Base-by-base conservation (phyloP, 2,797 vertebrate genomes). In the Brachymystax lenok region DNA sequence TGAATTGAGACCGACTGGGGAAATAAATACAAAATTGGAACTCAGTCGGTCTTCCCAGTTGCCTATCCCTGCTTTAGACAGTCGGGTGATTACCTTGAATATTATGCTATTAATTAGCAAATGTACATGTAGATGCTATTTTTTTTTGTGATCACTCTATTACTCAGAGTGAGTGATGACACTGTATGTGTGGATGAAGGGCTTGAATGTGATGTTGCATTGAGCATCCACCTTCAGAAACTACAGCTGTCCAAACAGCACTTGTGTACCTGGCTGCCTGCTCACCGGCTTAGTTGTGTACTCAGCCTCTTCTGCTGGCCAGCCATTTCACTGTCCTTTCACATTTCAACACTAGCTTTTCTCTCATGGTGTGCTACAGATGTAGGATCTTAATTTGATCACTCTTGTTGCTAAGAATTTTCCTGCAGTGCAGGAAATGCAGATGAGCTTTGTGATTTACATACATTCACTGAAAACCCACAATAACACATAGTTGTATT, bases 241-340 rank as follows among this genome's bases (percentile, higher is more conserved):
- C 75, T 90, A 89, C 97, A 98, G 97, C 97, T 98, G 97, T 96
- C 95, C 95, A 98, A 98, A 98, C 94, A 90, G 90, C 82, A 86
- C 90, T 92, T 95, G 93, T 93, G 92, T 93, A 95, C 94, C 96
- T 94, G 93, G 82, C 85, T 88, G 74, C 93, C 92, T 70, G 92
- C 83, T 90, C 89, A 86, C 84, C 84, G 90, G 91, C 91, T 93
- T 88, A 87, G 90, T 92, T 96, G 95, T 97, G 97, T 96, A 90
- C 94, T 96, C 94, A 95, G 89, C 89, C 94, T 92, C 90, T 91
- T 89, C 88, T 68, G 85, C 91, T 91, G 92, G 89, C 93, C 91
- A 93, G 84, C 89, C 40, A 46, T 46, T 46, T 86, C 91, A 87
- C 90, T 89, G 89, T 94, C 94, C 91, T 92, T 92, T 93, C 90